phyloP scores from a whole-genome alignment of 2,888 invertebrate genomes.

The Agrochola litura region DNA sequence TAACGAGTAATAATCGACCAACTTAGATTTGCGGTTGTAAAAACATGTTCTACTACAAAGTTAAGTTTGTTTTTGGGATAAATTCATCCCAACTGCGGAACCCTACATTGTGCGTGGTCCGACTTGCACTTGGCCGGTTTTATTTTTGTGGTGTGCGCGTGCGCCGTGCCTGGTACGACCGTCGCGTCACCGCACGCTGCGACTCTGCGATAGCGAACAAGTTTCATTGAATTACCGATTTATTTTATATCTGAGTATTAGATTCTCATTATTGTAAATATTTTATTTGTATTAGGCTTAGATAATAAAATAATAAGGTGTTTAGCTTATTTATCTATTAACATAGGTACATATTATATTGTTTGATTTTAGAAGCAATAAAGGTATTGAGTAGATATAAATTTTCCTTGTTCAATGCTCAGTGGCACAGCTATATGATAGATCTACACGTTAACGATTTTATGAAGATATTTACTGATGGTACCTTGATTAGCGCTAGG shows the following conservation, averaged over 20 bases:
- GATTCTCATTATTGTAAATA: neutral
- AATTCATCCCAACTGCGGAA: no score
- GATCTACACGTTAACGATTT: neutral
- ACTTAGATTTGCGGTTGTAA: no score
- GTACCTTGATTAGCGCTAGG: neutral
- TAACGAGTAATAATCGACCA: no score
- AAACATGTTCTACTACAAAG: no score
- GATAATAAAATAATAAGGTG: neutral
- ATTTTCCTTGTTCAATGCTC: neutral
- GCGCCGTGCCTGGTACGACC: constrained; percentile 69
- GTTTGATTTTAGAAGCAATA: constrained; percentile 5
- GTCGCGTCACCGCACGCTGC: constrained; percentile 32
- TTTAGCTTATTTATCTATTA: neutral
- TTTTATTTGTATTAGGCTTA: constrained; percentile 10
- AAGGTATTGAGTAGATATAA: no score
- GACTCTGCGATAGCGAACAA: constrained; percentile 34
- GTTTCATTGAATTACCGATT: constrained; percentile 36
- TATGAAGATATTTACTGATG: constrained; percentile 20
- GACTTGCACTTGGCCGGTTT: no score
- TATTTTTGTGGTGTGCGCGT: constrained; percentile 29
- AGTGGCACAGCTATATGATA: neutral
- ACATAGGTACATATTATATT: neutral
- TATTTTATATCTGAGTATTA: constrained; percentile 4
- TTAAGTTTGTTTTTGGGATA: no score
- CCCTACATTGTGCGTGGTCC: no score